Evolutionary conservation across 1,140 invertebrate genomes (phyloP).

Genomic region (Pollicipes pollicipes): DNA sequence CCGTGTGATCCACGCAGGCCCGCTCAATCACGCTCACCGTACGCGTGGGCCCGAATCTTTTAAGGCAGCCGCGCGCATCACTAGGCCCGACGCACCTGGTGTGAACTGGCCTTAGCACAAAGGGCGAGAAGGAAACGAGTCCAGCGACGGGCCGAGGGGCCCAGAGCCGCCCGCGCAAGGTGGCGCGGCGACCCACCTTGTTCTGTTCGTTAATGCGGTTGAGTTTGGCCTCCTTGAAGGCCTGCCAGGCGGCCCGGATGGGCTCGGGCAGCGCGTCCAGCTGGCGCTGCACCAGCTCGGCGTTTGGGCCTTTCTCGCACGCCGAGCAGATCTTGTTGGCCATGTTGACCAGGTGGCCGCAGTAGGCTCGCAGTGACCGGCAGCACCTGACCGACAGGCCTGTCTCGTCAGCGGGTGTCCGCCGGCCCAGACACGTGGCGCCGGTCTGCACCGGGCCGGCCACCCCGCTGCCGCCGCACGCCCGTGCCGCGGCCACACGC

Average conservation of each 20-base stretch:
- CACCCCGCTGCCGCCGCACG: too few relatives aligned
- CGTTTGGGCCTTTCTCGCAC: constrained; percentile 25
- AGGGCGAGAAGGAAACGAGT: too few relatives aligned
- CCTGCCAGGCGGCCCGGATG: neutral
- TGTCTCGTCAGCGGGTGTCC: neutral
- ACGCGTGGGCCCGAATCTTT: too few relatives aligned
- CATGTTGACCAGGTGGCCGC: constrained; percentile 58
- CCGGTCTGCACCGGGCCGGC: too few relatives aligned
- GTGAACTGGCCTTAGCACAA: too few relatives aligned
- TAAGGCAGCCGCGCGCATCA: too few relatives aligned
- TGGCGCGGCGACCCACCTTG: neutral
- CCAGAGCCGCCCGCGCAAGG: too few relatives aligned
- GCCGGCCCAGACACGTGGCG: too few relatives aligned
- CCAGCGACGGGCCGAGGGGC: too few relatives aligned
- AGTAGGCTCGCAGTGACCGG: constrained; percentile 30
- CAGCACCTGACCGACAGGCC: neutral
- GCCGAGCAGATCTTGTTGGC: constrained; percentile 37
- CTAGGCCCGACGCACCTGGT: too few relatives aligned
- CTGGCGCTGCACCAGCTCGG: neutral
- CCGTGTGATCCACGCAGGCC: neutral
- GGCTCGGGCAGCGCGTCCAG: neutral
- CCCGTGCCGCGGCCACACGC: too few relatives aligned
- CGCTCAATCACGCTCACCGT: too few relatives aligned
- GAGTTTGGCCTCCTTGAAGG: neutral
- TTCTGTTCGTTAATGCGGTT: neutral